phyloP scores from a whole-genome alignment of 2,113 vertebrate species.

The Trichechus manatus region DNA sequence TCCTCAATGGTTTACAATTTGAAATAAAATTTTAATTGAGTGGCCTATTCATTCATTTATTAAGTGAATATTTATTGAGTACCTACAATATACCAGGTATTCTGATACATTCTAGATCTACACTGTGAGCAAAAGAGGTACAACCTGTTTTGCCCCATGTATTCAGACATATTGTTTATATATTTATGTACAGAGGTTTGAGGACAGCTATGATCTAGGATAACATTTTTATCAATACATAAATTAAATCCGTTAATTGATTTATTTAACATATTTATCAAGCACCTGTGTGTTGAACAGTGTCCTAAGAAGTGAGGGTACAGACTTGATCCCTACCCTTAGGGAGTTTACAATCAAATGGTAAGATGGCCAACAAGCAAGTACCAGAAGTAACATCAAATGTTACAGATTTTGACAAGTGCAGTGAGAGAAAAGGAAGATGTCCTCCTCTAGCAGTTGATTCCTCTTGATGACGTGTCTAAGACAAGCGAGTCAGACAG shows the following conservation, averaged over 20 bases:
- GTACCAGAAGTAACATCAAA: neutral
- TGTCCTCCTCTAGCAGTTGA: neutral
- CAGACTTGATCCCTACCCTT: neutral
- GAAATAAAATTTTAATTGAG: conserved; percentile 19
- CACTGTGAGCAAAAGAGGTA: neutral
- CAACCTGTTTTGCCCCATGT: neutral
- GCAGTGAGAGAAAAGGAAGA: neutral
- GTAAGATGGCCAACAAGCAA: neutral
- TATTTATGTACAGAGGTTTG: neutral
- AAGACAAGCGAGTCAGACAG: neutral
- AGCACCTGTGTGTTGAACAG: neutral
- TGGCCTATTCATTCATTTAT: neutral
- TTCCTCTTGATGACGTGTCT: neutral
- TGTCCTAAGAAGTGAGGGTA: neutral
- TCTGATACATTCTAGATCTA: neutral
- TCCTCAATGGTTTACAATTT: neutral
- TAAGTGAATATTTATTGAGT: conserved; percentile 17
- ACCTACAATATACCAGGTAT: neutral
- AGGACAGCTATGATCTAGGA: neutral
- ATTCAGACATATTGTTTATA: neutral
- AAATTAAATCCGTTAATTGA: neutral
- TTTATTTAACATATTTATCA: neutral
- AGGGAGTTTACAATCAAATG: neutral
- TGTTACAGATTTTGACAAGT: neutral
- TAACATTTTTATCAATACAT: neutral